phyloP scores from a whole-genome alignment of 2,797 vertebrate species.

The Tokudaia tokunoshimensis region DNA sequence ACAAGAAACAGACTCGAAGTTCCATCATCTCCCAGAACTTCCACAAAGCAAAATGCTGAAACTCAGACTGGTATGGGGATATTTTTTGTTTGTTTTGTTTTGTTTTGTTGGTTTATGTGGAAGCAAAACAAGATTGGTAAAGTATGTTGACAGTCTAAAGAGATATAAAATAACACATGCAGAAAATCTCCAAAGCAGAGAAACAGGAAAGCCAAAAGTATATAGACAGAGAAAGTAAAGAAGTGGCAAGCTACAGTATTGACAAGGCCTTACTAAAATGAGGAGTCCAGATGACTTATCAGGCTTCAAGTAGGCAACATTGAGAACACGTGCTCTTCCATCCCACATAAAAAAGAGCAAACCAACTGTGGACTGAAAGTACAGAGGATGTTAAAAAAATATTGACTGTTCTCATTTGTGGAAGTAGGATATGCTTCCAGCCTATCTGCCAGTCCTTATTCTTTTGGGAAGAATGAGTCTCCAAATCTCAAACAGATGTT shows the following conservation, averaged over 20 bases:
- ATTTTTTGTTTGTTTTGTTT: not conserved
- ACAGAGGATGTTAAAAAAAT: not conserved
- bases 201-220: not conserved
- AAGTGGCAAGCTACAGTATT: not conserved
- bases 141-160: not conserved
- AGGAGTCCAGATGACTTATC: not conserved
- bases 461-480: not conserved
- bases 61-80: too few species aligned
- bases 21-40: not conserved
- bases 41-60: slow-evolving; percentile 26
- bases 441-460: not conserved
- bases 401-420: not conserved
- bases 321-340: slow-evolving; percentile 4
- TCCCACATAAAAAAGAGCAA: not conserved
- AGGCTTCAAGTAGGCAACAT: not conserved
- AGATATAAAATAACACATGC: not conserved
- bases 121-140: not conserved
- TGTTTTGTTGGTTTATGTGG: not conserved
- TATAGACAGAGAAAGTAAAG: not conserved
- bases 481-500: not conserved
- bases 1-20: not conserved
- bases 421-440: not conserved
- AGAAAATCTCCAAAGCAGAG: not conserved
- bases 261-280: not conserved
- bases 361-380: not conserved